Percentiles rank a stretch among this genome's conserved stretches.
phyloP scores from a whole-genome alignment of 2,888 invertebrate genomes.

The Elysia crispata region DNA sequence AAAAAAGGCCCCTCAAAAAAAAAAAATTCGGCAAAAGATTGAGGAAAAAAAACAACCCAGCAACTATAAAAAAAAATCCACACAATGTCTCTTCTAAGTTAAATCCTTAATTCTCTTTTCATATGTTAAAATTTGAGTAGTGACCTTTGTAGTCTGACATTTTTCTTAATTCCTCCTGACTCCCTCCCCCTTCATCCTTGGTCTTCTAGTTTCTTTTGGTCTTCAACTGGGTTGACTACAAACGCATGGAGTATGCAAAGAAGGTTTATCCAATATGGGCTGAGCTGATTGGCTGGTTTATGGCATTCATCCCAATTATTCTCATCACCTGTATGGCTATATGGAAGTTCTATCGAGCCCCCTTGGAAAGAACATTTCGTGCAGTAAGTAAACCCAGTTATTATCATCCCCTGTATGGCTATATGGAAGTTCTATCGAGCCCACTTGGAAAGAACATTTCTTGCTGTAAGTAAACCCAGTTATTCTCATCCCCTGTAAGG shows the following conservation, averaged over 20 bases:
- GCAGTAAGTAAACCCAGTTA: slow-evolving; percentile 81
- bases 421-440: slow-evolving; percentile 67
- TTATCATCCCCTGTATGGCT: slow-evolving; percentile 80
- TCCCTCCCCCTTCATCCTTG: slow-evolving; percentile 14
- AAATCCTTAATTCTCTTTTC: too few relatives aligned
- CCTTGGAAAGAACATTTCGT: slow-evolving; percentile 66
- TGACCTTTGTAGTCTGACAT: too few relatives aligned
- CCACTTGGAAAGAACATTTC: slow-evolving; percentile 66
- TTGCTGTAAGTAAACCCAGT: slow-evolving; percentile 81
- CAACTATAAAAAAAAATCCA: too few relatives aligned
- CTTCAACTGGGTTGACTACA: slow-evolving; percentile 89
- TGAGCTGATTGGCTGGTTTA: slow-evolving; percentile 86
- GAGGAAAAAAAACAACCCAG: too few relatives aligned
- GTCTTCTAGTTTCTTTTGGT: slow-evolving; percentile 84
- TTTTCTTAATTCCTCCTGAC: background rate
- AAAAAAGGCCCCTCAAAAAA: too few relatives aligned
- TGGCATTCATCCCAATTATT: slow-evolving; percentile 86
- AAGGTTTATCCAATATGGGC: slow-evolving; percentile 88
- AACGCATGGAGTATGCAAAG: slow-evolving; percentile 85
- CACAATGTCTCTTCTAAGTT: too few relatives aligned
- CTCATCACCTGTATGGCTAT: slow-evolving; percentile 79
- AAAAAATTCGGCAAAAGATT: too few relatives aligned
- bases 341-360: slow-evolving; percentile 67
- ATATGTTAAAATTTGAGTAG: too few relatives aligned
- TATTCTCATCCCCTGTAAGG: slow-evolving; percentile 80